Evolutionary conservation across 2,888 invertebrate genomes (phyloP), one percentile per base, ranked within the genome.

Genomic region (Cryptocephalus primarius): DNA sequence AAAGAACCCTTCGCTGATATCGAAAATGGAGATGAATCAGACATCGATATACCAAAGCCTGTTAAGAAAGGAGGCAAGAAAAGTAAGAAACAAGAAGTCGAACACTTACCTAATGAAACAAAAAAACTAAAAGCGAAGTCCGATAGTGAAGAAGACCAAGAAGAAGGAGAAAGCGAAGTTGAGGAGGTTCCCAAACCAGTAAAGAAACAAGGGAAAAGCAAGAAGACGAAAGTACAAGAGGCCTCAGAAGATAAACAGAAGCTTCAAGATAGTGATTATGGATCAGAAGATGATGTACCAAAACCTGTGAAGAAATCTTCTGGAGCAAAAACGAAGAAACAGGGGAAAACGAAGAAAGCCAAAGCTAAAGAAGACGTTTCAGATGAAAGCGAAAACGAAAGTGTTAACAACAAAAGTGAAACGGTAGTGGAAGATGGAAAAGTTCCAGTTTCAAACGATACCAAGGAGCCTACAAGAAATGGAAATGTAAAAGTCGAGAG

Each of bases 121-220:
- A 32, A 11, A 12, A 12, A 14, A 42, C 9, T n/a, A 41, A 32
- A 10, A 11, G 8, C 10, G 11, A 34, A 39, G 43, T 10, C 32
- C 33, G 41, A 43, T 8, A 39, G 32, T 40, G 32, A 33, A 40
- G 39, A 40, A 39, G 46, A 40, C 9, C 12, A 42, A 12, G 34
- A 39, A 9, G 13, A 46, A 43, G 40, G 31, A 32, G 43, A 13
- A 8, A 38, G 10, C 36, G 46, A 45, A 46, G 45, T 48, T 36
- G 50, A 50, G 33, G 51, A 47, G 12, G 40, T 47, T 13, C 36
- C 44, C 38, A 53, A 45, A 43, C 49, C 48, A 13, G 50, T 44
- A 34, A 50, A 53, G 31, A n/a, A 51, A 56, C 8, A 47, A 51
- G 45, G 44, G 47, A 39, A 44, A 50, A 52, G 54, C 57, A 43